phyloP scores from a whole-genome alignment of 2,888 invertebrate species.

The Heliconius sara region DNA sequence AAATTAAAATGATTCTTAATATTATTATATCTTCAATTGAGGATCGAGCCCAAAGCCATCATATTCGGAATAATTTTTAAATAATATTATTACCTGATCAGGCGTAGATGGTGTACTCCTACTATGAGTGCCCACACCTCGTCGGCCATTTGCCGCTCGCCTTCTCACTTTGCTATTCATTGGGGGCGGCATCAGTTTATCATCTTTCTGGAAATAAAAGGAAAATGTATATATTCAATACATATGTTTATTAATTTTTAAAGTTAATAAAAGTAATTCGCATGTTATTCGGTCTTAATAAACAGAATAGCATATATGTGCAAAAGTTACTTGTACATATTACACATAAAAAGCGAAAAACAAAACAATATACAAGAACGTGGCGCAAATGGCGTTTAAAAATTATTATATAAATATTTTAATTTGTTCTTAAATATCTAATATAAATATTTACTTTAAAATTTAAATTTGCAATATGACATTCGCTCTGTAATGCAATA shows the following conservation, averaged over 20 bases:
- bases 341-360: no score
- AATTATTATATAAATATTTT: no score
- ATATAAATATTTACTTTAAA: not conserved
- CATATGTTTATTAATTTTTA: not conserved
- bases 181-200: constrained; percentile 89
- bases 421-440: not conserved
- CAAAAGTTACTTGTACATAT: no score
- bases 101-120: constrained; percentile 89
- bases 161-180: constrained; percentile 88
- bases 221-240: not conserved
- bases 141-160: constrained; percentile 79
- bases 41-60: not conserved
- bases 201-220: constrained; percentile 75
- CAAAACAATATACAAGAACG: no score
- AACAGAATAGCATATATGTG: not conserved
- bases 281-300: not conserved
- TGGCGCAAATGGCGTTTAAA: no score
- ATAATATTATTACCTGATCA: constrained; percentile 75
- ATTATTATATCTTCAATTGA: no score
- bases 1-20: no score
- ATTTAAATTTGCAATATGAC: not conserved
- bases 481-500: not conserved
- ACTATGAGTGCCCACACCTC: constrained; percentile 68
- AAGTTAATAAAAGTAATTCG: not conserved
- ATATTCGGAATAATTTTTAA: not conserved